These are phyloP conservation scores for Axis porcinus DNA, from an alignment of 2,113 vertebrate species.

Conservation along the genomic window DNA sequence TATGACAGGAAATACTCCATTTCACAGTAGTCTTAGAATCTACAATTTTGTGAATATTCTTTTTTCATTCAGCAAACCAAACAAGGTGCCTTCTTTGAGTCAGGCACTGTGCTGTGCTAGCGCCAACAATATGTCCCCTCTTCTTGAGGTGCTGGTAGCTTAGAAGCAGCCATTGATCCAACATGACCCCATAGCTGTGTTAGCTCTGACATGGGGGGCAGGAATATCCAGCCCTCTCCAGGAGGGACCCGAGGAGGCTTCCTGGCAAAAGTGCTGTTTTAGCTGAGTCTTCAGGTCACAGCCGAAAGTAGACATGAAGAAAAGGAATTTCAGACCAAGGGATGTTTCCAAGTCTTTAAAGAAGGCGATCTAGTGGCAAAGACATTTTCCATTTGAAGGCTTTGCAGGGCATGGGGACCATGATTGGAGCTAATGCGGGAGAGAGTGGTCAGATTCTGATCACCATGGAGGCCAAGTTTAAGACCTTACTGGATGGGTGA, in stretches of 20 bases:
- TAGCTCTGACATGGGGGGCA: not conserved
- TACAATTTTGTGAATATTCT: not conserved
- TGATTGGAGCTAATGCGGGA: accelerated
- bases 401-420: not conserved
- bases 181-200: too few species aligned
- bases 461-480: not conserved
- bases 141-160: not conserved
- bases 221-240: not conserved
- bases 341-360: not conserved
- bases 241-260: not conserved
- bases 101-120: too few species aligned
- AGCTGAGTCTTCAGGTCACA: not conserved
- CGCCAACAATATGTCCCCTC: not conserved
- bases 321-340: not conserved
- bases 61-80: not conserved
- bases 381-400: not conserved
- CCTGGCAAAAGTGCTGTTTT: not conserved
- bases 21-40: not conserved
- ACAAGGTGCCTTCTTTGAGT: not conserved
- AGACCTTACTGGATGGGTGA: not conserved
- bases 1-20: not conserved
- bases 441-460: not conserved
- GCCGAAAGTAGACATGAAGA: not conserved
- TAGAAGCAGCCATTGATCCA: not conserved
- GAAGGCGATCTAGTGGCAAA: not conserved